These are phyloP conservation scores for Craniophora ligustri DNA, from an alignment of 2,888 invertebrate species.

Conservation along the genomic window DNA sequence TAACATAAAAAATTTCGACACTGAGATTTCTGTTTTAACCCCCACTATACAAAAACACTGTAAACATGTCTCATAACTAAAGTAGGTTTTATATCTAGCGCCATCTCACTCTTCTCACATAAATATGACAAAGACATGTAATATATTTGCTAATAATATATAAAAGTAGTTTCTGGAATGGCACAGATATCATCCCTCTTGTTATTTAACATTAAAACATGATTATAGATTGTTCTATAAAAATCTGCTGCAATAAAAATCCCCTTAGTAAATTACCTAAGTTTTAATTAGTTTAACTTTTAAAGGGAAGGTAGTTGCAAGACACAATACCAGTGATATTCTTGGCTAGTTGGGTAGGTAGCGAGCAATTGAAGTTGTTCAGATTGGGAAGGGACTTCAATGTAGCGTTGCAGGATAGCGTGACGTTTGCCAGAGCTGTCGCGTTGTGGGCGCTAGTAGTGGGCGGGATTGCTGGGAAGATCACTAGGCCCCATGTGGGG, in stretches of 20 bases:
- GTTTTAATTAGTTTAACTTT: slow-evolving; percentile 41
- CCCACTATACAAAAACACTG: too few relatives aligned
- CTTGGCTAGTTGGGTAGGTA: slow-evolving; percentile 51
- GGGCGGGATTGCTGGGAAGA: slow-evolving; percentile 83
- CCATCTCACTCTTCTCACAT: too few relatives aligned
- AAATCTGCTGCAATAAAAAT: slow-evolving; percentile 18
- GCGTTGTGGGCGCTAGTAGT: slow-evolving; percentile 11
- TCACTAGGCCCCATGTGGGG: slow-evolving; percentile 92
- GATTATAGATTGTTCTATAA: slow-evolving; percentile 6
- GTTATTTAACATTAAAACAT: background rate
- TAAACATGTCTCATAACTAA: too few relatives aligned
- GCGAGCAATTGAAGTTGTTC: slow-evolving; percentile 63
- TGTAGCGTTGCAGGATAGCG: slow-evolving; percentile 50
- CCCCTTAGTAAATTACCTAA: slow-evolving; percentile 26
- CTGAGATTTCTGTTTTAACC: slow-evolving; percentile 42
- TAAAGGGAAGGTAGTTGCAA: slow-evolving; percentile 66
- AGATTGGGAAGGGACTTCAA: slow-evolving; percentile 42
- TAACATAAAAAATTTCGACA: slow-evolving; percentile 4
- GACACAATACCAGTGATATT: slow-evolving; percentile 59
- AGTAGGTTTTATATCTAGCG: too few relatives aligned
- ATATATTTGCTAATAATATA: too few relatives aligned
- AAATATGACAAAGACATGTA: too few relatives aligned
- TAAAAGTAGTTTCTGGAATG: slow-evolving; percentile 22
- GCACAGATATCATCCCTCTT: slow-evolving; percentile 27
- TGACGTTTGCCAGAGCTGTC: slow-evolving; percentile 40